These are phyloP conservation scores for Cryptophagus acutangulus DNA, from an alignment of 2,888 invertebrate genomes.

Conservation along the genomic window DNA sequence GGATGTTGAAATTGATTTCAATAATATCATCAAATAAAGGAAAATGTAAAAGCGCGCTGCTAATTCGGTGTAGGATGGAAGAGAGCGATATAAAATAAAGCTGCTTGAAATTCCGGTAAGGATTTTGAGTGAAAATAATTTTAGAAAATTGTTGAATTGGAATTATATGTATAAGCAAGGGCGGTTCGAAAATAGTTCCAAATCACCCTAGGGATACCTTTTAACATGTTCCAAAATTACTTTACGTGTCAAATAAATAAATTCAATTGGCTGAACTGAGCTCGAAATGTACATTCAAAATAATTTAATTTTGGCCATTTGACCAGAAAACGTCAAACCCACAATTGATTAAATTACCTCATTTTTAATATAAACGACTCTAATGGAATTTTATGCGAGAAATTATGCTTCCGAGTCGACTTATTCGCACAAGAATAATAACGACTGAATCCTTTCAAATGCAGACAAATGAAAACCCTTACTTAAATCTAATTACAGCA, in stretches of 20 bases:
- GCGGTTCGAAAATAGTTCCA: slow-evolving; percentile 10
- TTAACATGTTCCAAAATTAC: slow-evolving; percentile 19
- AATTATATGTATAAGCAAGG: background rate
- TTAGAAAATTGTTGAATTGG: background rate
- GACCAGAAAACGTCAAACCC: slow-evolving; percentile 12
- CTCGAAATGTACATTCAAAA: slow-evolving; percentile 12
- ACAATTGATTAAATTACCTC: slow-evolving; percentile 17
- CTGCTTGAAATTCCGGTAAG: slow-evolving; percentile 1
- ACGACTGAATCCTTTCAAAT: slow-evolving; percentile 12
- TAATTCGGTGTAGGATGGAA: too few species aligned
- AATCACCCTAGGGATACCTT: slow-evolving; percentile 12
- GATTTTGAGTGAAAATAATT: background rate
- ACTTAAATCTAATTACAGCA: slow-evolving; percentile 3
- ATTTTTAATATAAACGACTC: too few species aligned
- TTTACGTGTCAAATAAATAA: slow-evolving; percentile 25
- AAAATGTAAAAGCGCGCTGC: too few species aligned
- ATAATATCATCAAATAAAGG: too few species aligned
- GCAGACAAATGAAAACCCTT: background rate
- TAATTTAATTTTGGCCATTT: slow-evolving; percentile 15
- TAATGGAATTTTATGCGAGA: slow-evolving; percentile 1
- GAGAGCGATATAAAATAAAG: too few species aligned
- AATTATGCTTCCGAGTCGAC: background rate
- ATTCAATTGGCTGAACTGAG: slow-evolving; percentile 23
- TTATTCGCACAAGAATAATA: background rate
- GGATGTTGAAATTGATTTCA: too few species aligned